Evolutionary conservation across 1,140 invertebrate species (phyloP), one percentile per base, ranked within the genome.

Genomic region (Euglossa dilemma): DNA sequence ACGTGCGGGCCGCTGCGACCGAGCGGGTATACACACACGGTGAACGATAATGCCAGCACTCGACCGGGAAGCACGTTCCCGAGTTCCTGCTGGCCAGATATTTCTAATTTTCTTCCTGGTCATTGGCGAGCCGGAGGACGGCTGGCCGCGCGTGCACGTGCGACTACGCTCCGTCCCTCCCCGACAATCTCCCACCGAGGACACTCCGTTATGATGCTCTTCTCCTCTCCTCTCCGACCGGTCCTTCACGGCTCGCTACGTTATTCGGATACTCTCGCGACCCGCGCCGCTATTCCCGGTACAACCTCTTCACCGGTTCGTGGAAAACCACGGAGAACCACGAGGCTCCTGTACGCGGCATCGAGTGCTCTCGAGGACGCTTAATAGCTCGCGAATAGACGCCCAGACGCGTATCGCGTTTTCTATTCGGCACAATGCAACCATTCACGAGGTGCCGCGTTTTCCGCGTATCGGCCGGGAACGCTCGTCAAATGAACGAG

Each of bases 51-150:
- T 90, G 57, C 89, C 80, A 20, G 80, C 70, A 75, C 76, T 59
- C 64, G 77, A 57, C 50, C 73, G 80, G 69, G 76, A 59, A 83
- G 88, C 89, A 90, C 89, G 89, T 90, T 86, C 75, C 70, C 73
- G 63, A 72, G 85, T 85, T 83, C 74, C 83, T 70, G 66, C 69
- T 87, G 82, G 70, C 75, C 87, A 78, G 88, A 90, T 89, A 87
- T 89, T 89, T 89, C 84, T 85, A 88, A 89, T 89, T 89, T 88
- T 85, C 87, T 88, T 82, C 72, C 70, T 74, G 78, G 83, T 77
- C 72, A 87, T 79, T 57, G 75, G 69, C 50, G 52, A 79, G 18
- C 80, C 4, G 1, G 69, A 52, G 72, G 70, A 36, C 20, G 16
- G 14, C 54, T 56, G 50, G n/a, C 57, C 63, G n/a, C 28, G 75